Conservation (phyloP, 1,140 invertebrate genomes). For the Chironomus tepperi region DNA sequence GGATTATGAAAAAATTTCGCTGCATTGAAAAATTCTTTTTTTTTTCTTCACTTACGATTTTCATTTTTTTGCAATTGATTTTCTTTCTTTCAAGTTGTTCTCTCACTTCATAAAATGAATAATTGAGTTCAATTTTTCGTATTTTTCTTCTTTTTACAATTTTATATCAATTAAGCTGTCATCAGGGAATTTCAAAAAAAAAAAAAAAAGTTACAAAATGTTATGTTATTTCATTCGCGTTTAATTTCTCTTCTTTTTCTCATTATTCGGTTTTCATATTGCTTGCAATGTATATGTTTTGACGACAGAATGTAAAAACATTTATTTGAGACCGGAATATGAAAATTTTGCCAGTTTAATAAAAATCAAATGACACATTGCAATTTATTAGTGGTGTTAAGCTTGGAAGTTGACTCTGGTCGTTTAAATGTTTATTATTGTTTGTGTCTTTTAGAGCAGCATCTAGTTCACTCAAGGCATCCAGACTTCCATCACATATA, state of each 20-base stretch:
- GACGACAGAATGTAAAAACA: not conserved
- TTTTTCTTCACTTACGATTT: not conserved
- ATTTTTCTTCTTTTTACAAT: not conserved
- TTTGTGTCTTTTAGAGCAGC: slow-evolving; percentile 7
- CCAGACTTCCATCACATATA: not conserved
- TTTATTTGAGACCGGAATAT: not conserved
- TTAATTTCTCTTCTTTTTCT: not conserved
- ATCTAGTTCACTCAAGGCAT: not conserved
- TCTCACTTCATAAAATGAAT: not conserved
- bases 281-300: not conserved
- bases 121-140: slow-evolving; percentile 9
- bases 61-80: slow-evolving; percentile 5
- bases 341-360: not conserved
- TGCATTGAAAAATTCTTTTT: too few relatives aligned
- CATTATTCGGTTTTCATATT: not conserved
- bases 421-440: slow-evolving; percentile 20
- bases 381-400: slow-evolving; percentile 18
- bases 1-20: too few relatives aligned
- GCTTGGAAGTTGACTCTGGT: slow-evolving; percentile 2
- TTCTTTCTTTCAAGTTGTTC: not conserved
- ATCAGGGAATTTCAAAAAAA: not conserved
- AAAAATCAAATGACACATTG: slow-evolving; percentile 19
- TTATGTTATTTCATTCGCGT: slow-evolving; percentile 10
- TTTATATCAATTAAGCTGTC: slow-evolving; percentile 13
- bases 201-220: not conserved